Conservation (phyloP, 2,797 vertebrate genomes). For the Smutsia gigantea region DNA sequence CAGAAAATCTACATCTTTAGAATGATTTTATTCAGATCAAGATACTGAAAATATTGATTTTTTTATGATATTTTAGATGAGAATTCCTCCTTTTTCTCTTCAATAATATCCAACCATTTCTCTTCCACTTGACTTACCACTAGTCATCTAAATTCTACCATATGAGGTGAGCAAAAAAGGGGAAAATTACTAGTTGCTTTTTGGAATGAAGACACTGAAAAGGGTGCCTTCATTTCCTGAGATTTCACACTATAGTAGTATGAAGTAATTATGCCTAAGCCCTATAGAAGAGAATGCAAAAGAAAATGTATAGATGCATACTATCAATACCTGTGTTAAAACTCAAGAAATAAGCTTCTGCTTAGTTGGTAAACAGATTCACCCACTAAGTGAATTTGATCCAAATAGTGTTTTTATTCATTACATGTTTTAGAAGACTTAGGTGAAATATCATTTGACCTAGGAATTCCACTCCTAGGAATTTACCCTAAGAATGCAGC, state of each 20-base stretch:
- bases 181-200: neutral
- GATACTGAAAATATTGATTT: neutral
- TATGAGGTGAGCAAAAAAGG: neutral
- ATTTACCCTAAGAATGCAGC: too few relatives aligned
- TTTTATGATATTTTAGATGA: neutral
- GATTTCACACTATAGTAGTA: neutral
- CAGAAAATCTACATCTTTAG: neutral
- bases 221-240: neutral
- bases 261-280: neutral
- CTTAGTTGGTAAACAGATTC: neutral
- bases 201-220: neutral
- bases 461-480: too few relatives aligned
- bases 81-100: neutral
- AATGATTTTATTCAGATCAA: neutral
- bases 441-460: neutral
- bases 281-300: neutral
- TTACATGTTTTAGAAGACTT: neutral
- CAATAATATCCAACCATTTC: neutral
- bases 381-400: neutral
- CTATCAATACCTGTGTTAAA: neutral
- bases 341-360: neutral
- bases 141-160: neutral
- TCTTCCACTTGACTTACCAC: neutral
- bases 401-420: neutral
- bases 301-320: neutral